Percentiles rank a stretch among this genome's conserved stretches.
Evolutionary conservation across 2,113 vertebrate genomes (phyloP).

Genomic region (Chloroceryle aenea): DNA sequence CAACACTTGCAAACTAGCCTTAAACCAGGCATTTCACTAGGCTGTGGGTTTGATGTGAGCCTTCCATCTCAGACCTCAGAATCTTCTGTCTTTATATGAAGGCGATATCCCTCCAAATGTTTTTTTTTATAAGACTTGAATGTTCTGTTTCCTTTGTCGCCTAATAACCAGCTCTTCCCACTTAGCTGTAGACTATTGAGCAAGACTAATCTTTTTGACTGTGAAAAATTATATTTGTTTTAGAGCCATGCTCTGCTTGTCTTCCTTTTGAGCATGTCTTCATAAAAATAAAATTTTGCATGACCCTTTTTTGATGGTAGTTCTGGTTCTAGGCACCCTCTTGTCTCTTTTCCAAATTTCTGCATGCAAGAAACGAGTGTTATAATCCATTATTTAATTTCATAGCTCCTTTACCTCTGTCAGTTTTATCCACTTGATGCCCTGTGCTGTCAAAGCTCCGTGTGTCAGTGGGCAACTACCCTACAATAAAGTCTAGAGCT

Average conservation of each 20-base stretch:
- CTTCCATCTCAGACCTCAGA: not conserved
- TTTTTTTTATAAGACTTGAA: not conserved
- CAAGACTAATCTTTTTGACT: slow-evolving; percentile 64
- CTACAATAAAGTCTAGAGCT: not conserved
- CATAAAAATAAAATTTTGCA: slow-evolving; percentile 42
- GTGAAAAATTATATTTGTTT: slow-evolving; percentile 64
- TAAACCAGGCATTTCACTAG: not conserved
- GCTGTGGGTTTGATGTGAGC: not conserved
- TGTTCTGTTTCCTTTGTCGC: not conserved
- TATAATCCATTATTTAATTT: slow-evolving; percentile 39
- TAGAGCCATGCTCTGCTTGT: slow-evolving; percentile 47
- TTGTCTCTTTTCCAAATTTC: not conserved
- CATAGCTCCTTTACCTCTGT: not conserved
- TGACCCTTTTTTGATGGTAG: not conserved
- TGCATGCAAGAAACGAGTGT: not conserved
- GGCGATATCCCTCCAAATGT: not conserved
- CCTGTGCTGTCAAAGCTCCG: not conserved
- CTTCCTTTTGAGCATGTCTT: slow-evolving; percentile 42
- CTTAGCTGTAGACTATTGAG: slow-evolving; percentile 48
- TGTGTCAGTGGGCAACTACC: not conserved
- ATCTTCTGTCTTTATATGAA: not conserved
- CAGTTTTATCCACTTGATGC: not conserved
- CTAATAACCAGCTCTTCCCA: slow-evolving; percentile 46
- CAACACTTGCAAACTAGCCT: not conserved
- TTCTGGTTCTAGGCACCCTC: not conserved